Conservation (phyloP, 2,888 invertebrate species). For the Xylocampa areola region DNA sequence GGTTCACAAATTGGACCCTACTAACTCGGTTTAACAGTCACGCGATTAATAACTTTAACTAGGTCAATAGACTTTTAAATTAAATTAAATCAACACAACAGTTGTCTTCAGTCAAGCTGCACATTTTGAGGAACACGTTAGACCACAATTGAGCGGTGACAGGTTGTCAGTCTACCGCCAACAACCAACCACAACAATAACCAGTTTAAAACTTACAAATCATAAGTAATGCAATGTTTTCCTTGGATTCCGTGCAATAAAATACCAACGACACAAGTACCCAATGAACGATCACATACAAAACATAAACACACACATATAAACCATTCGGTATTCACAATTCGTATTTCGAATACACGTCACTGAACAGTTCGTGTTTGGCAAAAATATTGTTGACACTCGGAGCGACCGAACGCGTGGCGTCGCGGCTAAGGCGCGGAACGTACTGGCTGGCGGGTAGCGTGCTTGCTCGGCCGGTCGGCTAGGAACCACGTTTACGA, state of each 20-base stretch:
- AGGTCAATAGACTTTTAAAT: constrained; percentile 7
- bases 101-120: constrained; percentile 22
- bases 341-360: constrained; percentile 42
- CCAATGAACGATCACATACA: constrained; percentile 52
- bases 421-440: constrained; percentile 41
- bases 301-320: constrained; percentile 52
- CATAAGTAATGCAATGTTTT: constrained; percentile 39
- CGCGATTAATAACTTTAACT: constrained; percentile 4
- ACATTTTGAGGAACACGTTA: constrained; percentile 34
- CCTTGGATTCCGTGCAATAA: constrained; percentile 29
- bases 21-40: constrained; percentile 5
- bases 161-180: constrained; percentile 49
- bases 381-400: constrained; percentile 39
- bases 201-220: constrained; percentile 54
- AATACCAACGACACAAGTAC: constrained; percentile 27
- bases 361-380: constrained; percentile 41
- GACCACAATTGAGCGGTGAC: constrained; percentile 42
- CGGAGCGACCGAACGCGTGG: constrained; percentile 30
- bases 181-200: constrained; percentile 50
- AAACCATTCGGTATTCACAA: constrained; percentile 53
- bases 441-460: constrained; percentile 34
- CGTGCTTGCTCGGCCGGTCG: constrained; percentile 34
- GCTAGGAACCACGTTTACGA: constrained; percentile 48
- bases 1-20: no score
- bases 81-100: constrained; percentile 9